A percentile compares a stretch with the other conserved stretches of the same genome.
Conservation (phyloP, 2,797 vertebrate species). For the Pelochelys cantorii region DNA sequence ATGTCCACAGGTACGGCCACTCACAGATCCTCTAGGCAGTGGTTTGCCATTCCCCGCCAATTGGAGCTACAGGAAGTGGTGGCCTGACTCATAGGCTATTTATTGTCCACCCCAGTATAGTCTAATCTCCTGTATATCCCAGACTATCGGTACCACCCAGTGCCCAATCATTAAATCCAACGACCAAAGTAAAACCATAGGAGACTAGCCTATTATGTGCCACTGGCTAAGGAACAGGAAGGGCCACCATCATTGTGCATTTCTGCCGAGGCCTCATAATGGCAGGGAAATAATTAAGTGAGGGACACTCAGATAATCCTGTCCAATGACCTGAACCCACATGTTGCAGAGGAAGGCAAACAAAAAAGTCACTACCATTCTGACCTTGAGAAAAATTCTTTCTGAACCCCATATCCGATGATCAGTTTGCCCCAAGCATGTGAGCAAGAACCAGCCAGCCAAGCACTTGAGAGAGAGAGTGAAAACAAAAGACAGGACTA, state of each 20-base stretch:
- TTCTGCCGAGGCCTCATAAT: background rate
- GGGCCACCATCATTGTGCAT: background rate
- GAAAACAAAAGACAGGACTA: too few species aligned
- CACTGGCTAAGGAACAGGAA: background rate
- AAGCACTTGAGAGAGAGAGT: background rate
- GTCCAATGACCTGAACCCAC: background rate
- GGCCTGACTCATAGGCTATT: too few species aligned
- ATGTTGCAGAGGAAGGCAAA: background rate
- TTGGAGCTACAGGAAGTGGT: too few species aligned
- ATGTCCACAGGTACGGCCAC: too few species aligned
- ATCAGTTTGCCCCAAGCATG: background rate
- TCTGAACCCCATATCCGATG: background rate
- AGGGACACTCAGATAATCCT: background rate
- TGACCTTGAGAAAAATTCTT: background rate
- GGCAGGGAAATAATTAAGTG: background rate
- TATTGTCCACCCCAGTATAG: too few species aligned
- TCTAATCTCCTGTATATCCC: too few species aligned
- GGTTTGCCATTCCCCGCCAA: too few species aligned
- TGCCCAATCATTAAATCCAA: background rate
- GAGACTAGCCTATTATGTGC: background rate
- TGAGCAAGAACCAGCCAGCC: background rate
- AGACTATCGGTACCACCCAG: background rate
- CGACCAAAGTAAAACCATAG: background rate
- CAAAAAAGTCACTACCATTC: background rate
- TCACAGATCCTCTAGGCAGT: too few species aligned